Evolutionary conservation across 2,113 vertebrate species (phyloP), one percentile per base, ranked within the genome.

Genomic region (Dasyornis broadbenti): DNA sequence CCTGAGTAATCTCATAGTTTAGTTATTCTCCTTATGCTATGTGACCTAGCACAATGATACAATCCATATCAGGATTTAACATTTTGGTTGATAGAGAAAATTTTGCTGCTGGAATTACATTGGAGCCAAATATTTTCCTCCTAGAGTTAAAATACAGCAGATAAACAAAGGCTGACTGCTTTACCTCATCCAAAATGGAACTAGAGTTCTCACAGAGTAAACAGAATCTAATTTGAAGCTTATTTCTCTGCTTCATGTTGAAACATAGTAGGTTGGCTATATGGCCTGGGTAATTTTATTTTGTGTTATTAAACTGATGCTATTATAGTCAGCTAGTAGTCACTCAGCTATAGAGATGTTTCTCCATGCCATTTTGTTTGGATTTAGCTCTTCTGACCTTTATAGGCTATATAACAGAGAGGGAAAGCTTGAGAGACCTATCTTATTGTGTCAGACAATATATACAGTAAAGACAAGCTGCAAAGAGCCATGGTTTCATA

Each of bases 341-440:
- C 91, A 95, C 60, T 86, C 40, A 77, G 72, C 85, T 92, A 95
- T 78, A 92, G 85, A 96, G 94, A 86, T 4, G 19, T 95, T 96
- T 77, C 72, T 86, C 47, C 23, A 44, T 85, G 61, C 47, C 92
- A 61, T 95, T 95, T 61, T 87, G 30, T 92, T 93, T 96, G 79
- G 49, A 89, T 97, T 97, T 97, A 97, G 89, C 72, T 95, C 92
- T 96, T 94, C 83, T 97, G 94, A 97, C 96, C 96, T 98, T 97
- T 96, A 83, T 64, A 89, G 73, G 37, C 59, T 75, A 81, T 92
- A 81, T 96, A 94, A 91, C 59, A 89, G 83, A 84, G 18, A 88
- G 11, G 94, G 56, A 82, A 94, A 89, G 20, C 72, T 92, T 91
- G 69, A 93, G 81, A 97, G 85, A 91, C 79, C 35, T 95, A 93